phyloP scores from a whole-genome alignment of 2,888 invertebrate genomes.

The Eurytoma adleriae region DNA sequence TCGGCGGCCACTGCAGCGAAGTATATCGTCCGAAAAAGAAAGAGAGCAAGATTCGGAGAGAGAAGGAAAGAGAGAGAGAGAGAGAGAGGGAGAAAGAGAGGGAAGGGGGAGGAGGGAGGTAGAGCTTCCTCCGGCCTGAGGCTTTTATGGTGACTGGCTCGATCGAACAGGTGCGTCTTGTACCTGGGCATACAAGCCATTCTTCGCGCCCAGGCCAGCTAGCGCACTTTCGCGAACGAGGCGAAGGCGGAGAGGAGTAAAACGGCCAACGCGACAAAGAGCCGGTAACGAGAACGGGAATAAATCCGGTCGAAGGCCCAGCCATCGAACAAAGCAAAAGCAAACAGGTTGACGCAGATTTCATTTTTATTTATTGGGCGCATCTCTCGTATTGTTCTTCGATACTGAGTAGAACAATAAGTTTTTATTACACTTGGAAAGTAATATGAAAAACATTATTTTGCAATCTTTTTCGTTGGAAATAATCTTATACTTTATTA shows the following conservation, averaged over 20 bases:
- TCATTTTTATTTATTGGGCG: not conserved
- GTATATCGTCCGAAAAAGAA: constrained; percentile 21
- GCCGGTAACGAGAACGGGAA: constrained; percentile 55
- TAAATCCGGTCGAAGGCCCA: constrained; percentile 28
- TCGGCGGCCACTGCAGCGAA: constrained; percentile 31
- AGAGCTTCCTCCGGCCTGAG: constrained; percentile 60
- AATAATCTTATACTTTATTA: no score
- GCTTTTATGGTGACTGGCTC: constrained; percentile 67
- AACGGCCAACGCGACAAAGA: constrained; percentile 59
- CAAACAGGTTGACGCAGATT: constrained; percentile 39
- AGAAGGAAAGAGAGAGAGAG: constrained; percentile 60
- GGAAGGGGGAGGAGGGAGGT: constrained; percentile 65
- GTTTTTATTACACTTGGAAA: no score
- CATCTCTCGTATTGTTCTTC: no score
- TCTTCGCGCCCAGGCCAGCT: constrained; percentile 32
- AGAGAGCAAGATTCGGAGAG: constrained; percentile 58
- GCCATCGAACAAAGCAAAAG: constrained; percentile 30
- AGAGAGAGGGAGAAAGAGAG: constrained; percentile 53
- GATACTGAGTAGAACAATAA: no score
- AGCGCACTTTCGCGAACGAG: constrained; percentile 24
- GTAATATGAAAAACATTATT: no score
- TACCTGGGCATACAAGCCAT: constrained; percentile 35
- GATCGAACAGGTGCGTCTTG: constrained; percentile 69
- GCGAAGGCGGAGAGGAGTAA: constrained; percentile 18
- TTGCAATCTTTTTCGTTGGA: no score